Evolutionary conservation across 1,140 invertebrate species (phyloP).

Genomic region (Apocrypta bakeri): DNA sequence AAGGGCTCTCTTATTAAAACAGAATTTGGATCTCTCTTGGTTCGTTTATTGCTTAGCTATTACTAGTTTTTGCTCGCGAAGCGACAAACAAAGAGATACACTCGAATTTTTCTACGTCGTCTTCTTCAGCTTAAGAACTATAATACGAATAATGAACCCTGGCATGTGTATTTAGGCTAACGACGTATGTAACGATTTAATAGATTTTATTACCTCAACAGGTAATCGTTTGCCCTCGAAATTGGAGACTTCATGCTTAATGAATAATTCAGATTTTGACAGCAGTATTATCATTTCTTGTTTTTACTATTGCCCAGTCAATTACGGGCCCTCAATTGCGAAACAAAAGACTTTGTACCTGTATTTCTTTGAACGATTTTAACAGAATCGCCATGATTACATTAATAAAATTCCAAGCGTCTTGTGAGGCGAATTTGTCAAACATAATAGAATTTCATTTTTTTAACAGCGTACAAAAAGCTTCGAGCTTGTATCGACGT

Average conservation of each 20-base stretch:
- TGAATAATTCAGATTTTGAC: constrained; percentile 23
- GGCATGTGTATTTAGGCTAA: constrained; percentile 6
- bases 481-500: neutral
- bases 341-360: neutral
- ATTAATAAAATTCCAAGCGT: too few relatives aligned
- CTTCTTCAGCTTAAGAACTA: neutral
- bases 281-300: neutral
- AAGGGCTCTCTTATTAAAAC: constrained; percentile 37
- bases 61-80: constrained; percentile 25
- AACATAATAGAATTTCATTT: too few relatives aligned
- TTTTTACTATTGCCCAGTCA: neutral
- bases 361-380: neutral
- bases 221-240: neutral
- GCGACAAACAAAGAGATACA: constrained; percentile 69
- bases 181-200: constrained; percentile 22
- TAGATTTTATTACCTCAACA: neutral
- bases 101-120: constrained; percentile 44
- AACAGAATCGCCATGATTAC: too few relatives aligned
- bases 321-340: neutral
- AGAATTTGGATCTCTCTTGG: constrained; percentile 1
- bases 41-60: constrained; percentile 28
- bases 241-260: neutral
- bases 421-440: too few relatives aligned
- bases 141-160: constrained; percentile 18
- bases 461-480: too few relatives aligned